phyloP scores from a whole-genome alignment of 2,888 invertebrate genomes.

The Diploptera punctata region DNA sequence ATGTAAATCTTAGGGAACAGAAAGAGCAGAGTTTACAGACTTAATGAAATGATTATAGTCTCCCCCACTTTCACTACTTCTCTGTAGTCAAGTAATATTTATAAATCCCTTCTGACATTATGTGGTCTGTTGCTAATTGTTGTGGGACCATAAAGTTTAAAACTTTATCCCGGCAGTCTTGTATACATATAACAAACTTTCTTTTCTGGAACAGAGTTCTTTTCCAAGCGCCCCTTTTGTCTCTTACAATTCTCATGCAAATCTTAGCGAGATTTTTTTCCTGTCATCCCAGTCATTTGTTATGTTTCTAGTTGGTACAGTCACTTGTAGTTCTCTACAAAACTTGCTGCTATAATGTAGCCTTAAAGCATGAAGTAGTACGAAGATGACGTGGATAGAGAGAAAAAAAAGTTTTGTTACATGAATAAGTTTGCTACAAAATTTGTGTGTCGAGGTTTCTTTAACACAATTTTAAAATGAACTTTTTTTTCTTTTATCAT shows the following conservation, averaged over 20 bases:
- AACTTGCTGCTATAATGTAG: not conserved
- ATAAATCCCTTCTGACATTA: slow-evolving; percentile 5
- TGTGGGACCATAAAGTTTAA: not conserved
- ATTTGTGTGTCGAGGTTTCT: too few species aligned
- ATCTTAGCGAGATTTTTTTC: slow-evolving; percentile 19
- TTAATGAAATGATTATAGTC: not conserved
- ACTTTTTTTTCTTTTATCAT: too few species aligned
- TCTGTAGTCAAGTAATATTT: not conserved
- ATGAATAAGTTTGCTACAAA: too few species aligned
- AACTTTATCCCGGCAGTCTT: not conserved
- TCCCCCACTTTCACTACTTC: not conserved
- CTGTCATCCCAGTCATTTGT: slow-evolving; percentile 32
- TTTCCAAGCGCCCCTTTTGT: not conserved
- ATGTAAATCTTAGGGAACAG: too few species aligned
- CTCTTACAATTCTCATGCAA: slow-evolving; percentile 31
- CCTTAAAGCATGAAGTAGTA: not conserved
- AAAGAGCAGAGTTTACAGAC: not conserved
- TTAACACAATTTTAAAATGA: too few species aligned
- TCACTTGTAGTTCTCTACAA: not conserved
- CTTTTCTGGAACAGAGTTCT: not conserved
- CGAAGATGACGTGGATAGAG: not conserved
- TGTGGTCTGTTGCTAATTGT: slow-evolving; percentile 17
- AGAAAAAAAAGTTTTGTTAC: too few species aligned
- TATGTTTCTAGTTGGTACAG: not conserved
- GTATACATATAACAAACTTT: slow-evolving; percentile 15